These are phyloP conservation scores for Pharmacophagus antenor DNA, from an alignment of 2,888 invertebrate genomes.

Conservation along the genomic window DNA sequence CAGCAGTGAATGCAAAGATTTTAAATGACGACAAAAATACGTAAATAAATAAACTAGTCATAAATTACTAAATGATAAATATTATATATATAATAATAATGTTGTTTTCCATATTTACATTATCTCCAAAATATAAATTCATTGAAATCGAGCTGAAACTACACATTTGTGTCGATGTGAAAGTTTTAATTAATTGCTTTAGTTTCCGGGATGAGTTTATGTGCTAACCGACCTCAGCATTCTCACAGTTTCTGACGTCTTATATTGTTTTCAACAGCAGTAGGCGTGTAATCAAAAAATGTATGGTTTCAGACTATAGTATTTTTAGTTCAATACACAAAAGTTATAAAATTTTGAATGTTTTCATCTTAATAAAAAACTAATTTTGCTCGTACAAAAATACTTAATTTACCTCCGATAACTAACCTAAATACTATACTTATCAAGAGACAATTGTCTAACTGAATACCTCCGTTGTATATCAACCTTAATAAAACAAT, in stretches of 20 bases:
- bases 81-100: too few relatives aligned
- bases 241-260: neutral
- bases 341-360: neutral
- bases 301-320: neutral
- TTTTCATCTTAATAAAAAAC: too few relatives aligned
- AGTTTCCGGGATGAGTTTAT: conserved; percentile 11
- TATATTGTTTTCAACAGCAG: neutral
- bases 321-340: neutral
- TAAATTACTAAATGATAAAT: too few relatives aligned
- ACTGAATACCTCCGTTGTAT: conserved; percentile 4
- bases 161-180: neutral
- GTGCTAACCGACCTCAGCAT: neutral
- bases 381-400: neutral
- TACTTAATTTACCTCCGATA: neutral
- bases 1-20: too few relatives aligned
- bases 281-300: too few relatives aligned
- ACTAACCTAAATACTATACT: neutral
- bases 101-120: too few relatives aligned
- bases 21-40: too few relatives aligned
- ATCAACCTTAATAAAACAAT: conserved; percentile 8
- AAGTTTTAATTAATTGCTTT: conserved; percentile 21
- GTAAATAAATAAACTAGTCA: too few relatives aligned
- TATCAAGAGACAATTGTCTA: neutral
- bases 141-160: neutral
- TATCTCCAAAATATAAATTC: neutral